Conservation (phyloP, 2,113 vertebrate species). For the Papio anubis region DNA sequence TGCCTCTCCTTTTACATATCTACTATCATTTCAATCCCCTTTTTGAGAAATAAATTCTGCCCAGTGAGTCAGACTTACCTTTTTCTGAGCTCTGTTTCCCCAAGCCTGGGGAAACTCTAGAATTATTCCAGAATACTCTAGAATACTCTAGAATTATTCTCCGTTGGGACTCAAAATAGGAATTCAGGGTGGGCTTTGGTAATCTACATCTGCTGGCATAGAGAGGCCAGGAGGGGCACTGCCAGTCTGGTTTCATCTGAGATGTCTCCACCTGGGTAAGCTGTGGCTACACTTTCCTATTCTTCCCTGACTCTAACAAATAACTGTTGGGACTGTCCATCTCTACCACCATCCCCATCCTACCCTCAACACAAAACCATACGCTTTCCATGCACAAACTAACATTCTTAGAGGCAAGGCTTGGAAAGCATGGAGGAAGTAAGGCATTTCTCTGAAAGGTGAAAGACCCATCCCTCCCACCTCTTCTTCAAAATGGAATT, state of each 20-base stretch:
- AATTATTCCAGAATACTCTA: neutral
- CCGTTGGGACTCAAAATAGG: neutral
- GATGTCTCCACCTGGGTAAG: neutral
- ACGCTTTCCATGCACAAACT: neutral
- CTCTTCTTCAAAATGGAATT: neutral
- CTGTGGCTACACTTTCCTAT: neutral
- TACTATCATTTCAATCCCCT: neutral
- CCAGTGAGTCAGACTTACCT: neutral
- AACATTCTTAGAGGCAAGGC: neutral
- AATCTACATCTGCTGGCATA: neutral
- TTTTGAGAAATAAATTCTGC: neutral
- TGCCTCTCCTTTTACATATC: neutral
- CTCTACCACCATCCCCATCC: neutral
- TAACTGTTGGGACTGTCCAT: neutral
- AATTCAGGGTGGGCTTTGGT: neutral
- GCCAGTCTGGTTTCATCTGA: neutral
- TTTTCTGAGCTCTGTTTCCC: neutral
- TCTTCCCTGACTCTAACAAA: neutral
- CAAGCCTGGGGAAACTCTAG: neutral
- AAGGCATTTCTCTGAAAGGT: neutral
- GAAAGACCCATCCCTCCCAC: neutral
- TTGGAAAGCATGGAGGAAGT: neutral
- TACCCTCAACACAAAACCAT: neutral
- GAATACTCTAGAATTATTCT: neutral
- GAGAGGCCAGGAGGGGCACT: fast-evolving